Conservation (phyloP, 2,888 invertebrate species). For the Dromius quadrimaculatus region DNA sequence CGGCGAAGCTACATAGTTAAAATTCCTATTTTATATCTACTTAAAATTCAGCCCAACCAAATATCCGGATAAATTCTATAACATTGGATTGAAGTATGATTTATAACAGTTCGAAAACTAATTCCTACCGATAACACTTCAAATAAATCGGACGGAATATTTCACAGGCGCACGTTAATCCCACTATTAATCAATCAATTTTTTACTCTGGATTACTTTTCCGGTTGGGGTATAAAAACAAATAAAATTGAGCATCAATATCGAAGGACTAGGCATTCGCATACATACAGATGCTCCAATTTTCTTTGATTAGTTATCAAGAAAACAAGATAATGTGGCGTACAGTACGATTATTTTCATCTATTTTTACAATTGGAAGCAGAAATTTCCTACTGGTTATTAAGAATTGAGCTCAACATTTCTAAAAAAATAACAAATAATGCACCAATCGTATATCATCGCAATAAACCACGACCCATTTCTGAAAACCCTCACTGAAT, state of each 20-base stretch:
- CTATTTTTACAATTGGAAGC: not conserved
- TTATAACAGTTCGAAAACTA: constrained; percentile 39
- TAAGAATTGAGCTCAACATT: too few species aligned
- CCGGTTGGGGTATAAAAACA: constrained; percentile 22
- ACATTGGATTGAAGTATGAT: constrained; percentile 35
- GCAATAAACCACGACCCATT: too few species aligned
- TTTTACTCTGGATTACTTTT: constrained; percentile 30
- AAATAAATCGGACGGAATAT: constrained; percentile 32
- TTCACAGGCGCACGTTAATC: constrained; percentile 31
- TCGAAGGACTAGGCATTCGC: constrained; percentile 20
- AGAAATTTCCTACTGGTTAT: too few species aligned
- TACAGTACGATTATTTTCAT: too few species aligned
- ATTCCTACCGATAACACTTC: constrained; percentile 30
- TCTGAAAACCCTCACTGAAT: too few species aligned
- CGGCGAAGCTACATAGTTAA: not conserved
- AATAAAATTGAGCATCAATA: not conserved
- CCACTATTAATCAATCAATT: constrained; percentile 38
- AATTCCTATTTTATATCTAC: not conserved
- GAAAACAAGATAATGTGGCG: too few species aligned
- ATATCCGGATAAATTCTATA: constrained; percentile 23
- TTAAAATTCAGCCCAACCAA: constrained; percentile 31
- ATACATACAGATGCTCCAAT: too few species aligned
- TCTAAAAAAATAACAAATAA: too few species aligned
- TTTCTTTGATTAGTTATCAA: too few species aligned
- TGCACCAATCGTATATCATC: too few species aligned